Conservation (phyloP, 2,113 vertebrate genomes). For the Cyphomyrus discorhynchus region DNA sequence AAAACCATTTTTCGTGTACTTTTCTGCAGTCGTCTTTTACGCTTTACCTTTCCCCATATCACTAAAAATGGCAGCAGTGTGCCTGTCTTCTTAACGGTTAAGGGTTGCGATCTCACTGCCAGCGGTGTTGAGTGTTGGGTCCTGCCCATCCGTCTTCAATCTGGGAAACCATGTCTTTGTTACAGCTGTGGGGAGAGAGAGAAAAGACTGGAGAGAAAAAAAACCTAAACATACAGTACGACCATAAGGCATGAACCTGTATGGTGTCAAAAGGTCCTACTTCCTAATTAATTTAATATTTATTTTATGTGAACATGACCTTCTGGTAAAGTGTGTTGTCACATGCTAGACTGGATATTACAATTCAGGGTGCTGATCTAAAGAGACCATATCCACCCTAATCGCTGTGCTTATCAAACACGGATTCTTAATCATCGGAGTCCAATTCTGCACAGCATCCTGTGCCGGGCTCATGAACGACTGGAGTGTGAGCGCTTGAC, state of each 20-base stretch:
- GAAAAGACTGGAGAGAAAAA: background rate
- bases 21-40: background rate
- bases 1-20: background rate
- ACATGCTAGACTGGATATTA: background rate
- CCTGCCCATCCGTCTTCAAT: background rate
- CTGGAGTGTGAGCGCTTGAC: background rate
- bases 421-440: background rate
- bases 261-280: background rate
- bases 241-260: background rate
- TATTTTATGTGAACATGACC: background rate
- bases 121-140: background rate
- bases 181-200: background rate
- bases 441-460: background rate
- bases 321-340: background rate
- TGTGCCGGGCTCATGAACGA: background rate
- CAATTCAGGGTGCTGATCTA: background rate
- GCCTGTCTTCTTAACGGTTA: background rate
- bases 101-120: background rate
- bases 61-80: background rate
- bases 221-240: background rate
- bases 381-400: background rate
- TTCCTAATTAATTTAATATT: background rate
- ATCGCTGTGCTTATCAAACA: background rate
- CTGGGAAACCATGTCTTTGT: background rate
- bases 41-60: background rate